phyloP scores from a whole-genome alignment of 2,888 invertebrate species.

The Saturnia japonica region DNA sequence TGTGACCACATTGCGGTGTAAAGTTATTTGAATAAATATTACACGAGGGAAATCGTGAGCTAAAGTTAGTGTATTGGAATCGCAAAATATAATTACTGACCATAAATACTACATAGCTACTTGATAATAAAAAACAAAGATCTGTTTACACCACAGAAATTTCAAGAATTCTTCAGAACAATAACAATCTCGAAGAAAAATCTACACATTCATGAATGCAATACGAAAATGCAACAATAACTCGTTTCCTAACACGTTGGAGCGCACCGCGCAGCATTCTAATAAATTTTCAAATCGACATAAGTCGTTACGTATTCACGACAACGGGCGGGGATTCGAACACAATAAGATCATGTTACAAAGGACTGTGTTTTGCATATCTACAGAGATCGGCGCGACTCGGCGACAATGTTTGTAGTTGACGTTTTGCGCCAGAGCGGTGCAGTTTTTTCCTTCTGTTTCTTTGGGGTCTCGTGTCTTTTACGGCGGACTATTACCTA shows the following conservation, averaged over 20 bases:
- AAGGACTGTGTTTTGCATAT: constrained; percentile 75
- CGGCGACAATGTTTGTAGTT: constrained; percentile 52
- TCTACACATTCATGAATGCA: constrained; percentile 51
- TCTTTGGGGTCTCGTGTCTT: constrained; percentile 39
- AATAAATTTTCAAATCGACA: constrained; percentile 80
- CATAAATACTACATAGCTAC: no score
- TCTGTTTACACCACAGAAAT: no score
- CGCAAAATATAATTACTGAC: no score
- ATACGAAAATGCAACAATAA: constrained; percentile 61
- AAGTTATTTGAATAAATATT: no score
- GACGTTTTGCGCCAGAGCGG: constrained; percentile 54
- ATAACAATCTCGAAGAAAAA: background rate
- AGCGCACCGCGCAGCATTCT: constrained; percentile 70
- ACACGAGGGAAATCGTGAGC: no score
- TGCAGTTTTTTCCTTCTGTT: constrained; percentile 53
- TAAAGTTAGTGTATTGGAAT: no score
- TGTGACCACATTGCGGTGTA: no score
- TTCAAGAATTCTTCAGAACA: background rate
- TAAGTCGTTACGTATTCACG: constrained; percentile 73
- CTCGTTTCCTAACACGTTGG: constrained; percentile 46
- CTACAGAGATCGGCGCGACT: constrained; percentile 55
- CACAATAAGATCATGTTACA: constrained; percentile 81
- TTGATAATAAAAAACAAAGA: no score
- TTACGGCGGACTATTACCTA: constrained; percentile 35
- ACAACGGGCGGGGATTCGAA: constrained; percentile 55